A percentile compares a stretch with the other conserved stretches of the same genome.
Conservation (phyloP, 2,797 vertebrate species). For the Oryzias dopingdopingensis region DNA sequence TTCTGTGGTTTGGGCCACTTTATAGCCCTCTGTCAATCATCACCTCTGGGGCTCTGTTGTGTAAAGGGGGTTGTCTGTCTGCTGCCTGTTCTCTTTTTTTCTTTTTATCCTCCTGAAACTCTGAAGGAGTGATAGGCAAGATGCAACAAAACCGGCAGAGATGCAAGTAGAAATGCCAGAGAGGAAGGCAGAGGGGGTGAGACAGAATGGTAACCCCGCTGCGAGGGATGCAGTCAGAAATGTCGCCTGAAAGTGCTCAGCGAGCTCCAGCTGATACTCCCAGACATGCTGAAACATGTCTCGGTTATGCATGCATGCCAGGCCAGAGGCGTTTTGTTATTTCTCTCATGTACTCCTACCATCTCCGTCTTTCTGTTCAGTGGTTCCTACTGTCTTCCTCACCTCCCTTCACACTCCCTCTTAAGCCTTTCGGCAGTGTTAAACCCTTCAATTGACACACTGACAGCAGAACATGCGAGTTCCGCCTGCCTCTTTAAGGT, state of each 20-base stretch:
- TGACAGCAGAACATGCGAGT: slow-evolving; percentile 70
- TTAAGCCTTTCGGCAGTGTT: slow-evolving; percentile 52
- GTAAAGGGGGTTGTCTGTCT: slow-evolving; percentile 8
- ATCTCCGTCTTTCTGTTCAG: slow-evolving; percentile 30
- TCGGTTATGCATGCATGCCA: slow-evolving; percentile 36
- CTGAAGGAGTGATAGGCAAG: slow-evolving; percentile 12
- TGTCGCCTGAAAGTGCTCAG: slow-evolving; percentile 41
- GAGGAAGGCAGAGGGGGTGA: slow-evolving; percentile 20
- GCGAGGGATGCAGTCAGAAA: slow-evolving; percentile 35
- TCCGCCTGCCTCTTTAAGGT: slow-evolving; percentile 62
- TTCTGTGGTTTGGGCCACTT: slow-evolving; percentile 14
- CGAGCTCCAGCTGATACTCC: slow-evolving; percentile 43
- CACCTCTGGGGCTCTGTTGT: slow-evolving; percentile 2
- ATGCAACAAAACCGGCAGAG: slow-evolving; percentile 12
- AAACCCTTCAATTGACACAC: slow-evolving; percentile 66
- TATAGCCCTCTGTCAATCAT: slow-evolving; percentile 6
- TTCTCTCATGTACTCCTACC: slow-evolving; percentile 30
- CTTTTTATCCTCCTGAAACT: slow-evolving; percentile 28
- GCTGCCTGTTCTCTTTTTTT: slow-evolving; percentile 8
- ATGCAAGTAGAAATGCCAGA: slow-evolving; percentile 9
- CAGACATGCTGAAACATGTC: slow-evolving; percentile 40
- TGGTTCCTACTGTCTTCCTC: slow-evolving; percentile 21
- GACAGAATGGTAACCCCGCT: slow-evolving; percentile 34
- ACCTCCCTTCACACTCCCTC: slow-evolving; percentile 6
- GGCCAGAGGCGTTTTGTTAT: slow-evolving; percentile 28